Conservation (phyloP, 2,888 invertebrate species). For the Falcaria lacertinaria region DNA sequence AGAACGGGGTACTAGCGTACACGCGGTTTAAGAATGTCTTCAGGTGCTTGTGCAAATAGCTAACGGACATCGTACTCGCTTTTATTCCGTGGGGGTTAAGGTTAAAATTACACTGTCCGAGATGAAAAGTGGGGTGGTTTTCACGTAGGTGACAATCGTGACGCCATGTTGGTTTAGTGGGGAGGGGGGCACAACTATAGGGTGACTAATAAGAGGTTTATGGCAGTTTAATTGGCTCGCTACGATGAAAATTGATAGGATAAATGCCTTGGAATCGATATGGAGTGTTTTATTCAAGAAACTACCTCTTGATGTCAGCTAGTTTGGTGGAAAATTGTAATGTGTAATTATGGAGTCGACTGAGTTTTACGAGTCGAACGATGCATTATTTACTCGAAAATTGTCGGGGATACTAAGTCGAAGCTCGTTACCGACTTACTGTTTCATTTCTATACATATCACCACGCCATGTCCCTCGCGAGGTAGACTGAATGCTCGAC, state of each 20-base stretch:
- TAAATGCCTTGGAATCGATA: conserved; percentile 49
- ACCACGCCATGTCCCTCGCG: no score
- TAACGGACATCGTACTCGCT: conserved; percentile 13
- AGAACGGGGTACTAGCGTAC: conserved; percentile 62
- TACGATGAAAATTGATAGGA: conserved; percentile 58
- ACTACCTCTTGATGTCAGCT: conserved; percentile 27
- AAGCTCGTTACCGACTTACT: background rate
- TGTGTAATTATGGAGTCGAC: background rate
- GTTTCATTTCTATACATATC: no score
- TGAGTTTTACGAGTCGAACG: background rate
- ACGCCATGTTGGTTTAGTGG: conserved; percentile 75
- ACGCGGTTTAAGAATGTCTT: conserved; percentile 62
- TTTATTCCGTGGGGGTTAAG: conserved; percentile 29
- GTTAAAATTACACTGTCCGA: conserved; percentile 14
- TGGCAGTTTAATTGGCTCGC: conserved; percentile 69
- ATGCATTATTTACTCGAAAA: background rate
- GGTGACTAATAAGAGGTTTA: conserved; percentile 74
- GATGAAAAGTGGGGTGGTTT: conserved; percentile 27
- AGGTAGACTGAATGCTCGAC: no score
- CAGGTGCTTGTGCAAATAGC: conserved; percentile 44
- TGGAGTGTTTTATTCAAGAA: conserved; percentile 54
- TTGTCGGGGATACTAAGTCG: background rate
- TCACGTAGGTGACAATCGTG: conserved; percentile 70
- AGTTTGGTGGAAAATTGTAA: conserved; percentile 9
- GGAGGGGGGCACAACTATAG: conserved; percentile 50